Evolutionary conservation across 2,797 vertebrate genomes (phyloP).

Genomic region (Erethizon dorsatum): DNA sequence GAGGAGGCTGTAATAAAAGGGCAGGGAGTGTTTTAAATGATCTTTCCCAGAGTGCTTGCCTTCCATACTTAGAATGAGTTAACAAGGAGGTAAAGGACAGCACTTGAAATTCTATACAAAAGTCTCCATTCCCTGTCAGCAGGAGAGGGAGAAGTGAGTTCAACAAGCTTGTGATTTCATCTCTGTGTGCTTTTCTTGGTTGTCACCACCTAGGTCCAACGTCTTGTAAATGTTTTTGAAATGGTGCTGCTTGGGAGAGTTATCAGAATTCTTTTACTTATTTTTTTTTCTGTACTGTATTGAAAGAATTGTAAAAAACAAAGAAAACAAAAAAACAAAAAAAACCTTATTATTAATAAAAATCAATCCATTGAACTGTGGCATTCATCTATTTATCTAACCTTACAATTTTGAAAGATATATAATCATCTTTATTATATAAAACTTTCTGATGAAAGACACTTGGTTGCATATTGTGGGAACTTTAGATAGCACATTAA

Average conservation of each 20-base stretch:
- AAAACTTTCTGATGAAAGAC: background rate
- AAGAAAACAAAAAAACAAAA: too few relatives aligned
- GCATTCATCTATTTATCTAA: background rate
- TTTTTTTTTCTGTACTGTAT: background rate
- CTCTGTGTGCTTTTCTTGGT: background rate
- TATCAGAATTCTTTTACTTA: background rate
- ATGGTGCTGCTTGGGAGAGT: background rate
- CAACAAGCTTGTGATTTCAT: background rate
- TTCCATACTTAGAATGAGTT: conserved; percentile 68
- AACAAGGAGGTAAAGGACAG: conserved; percentile 67
- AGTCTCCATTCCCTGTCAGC: background rate
- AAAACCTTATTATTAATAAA: background rate
- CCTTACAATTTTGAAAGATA: background rate
- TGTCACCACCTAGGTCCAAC: background rate
- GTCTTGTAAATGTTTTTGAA: background rate
- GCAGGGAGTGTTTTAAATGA: conserved; percentile 38
- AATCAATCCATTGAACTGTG: background rate
- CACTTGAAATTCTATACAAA: conserved; percentile 57
- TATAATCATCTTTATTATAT: background rate
- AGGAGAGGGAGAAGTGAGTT: background rate
- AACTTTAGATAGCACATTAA: background rate
- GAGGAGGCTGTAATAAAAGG: background rate
- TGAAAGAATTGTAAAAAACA: background rate
- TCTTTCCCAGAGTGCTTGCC: conserved; percentile 27
- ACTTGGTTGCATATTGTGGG: background rate